phyloP scores from a whole-genome alignment of 2,797 vertebrate species.

The Podarcis siculus region DNA sequence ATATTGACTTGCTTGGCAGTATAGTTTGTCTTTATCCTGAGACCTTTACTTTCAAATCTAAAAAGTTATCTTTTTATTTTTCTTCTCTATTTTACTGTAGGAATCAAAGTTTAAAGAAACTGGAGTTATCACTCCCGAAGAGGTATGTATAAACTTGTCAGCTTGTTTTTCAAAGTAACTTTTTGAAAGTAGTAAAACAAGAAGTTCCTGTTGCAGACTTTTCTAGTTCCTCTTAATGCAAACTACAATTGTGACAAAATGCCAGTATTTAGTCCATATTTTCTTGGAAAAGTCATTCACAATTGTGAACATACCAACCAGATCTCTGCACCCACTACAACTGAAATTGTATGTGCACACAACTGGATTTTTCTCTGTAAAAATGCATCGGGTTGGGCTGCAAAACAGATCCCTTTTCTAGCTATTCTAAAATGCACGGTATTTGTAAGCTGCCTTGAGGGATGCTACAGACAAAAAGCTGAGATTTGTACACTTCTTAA shows the following conservation, averaged over 20 bases:
- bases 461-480: not conserved
- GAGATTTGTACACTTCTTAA: not conserved
- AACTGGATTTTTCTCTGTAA: not conserved
- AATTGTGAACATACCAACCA: not conserved
- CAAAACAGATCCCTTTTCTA: not conserved
- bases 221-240: not conserved
- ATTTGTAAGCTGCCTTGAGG: not conserved
- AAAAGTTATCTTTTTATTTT: not conserved
- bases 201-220: not conserved
- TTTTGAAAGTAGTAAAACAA: not conserved
- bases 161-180: not conserved
- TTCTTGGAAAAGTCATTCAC: not conserved
- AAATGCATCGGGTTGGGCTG: not conserved
- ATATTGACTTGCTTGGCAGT: not conserved
- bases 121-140: slow-evolving; percentile 97
- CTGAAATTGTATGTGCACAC: not conserved
- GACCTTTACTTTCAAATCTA: slow-evolving; percentile 2
- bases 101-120: slow-evolving; percentile 99
- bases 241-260: not conserved
- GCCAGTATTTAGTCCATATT: not conserved
- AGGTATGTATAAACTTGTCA: slow-evolving; percentile 80
- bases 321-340: not conserved
- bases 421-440: not conserved
- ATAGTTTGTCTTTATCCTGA: not conserved
- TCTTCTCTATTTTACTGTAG: slow-evolving; percentile 73